Base-by-base conservation (phyloP, 2,113 vertebrate species). In the Grantiella picta region DNA sequence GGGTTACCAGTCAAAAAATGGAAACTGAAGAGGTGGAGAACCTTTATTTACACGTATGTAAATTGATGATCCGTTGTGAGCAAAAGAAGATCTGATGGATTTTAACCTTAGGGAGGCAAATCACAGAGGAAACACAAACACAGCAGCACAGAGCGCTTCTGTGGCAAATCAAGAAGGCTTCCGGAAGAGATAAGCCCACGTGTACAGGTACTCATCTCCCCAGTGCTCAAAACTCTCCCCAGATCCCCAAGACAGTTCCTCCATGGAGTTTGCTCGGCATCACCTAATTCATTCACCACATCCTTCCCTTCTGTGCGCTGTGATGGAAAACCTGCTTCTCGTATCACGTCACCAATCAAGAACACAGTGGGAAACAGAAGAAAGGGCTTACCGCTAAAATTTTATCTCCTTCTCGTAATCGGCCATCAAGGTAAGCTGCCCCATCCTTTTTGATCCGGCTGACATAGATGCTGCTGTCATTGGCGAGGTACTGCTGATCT, bases 371-470 rank as follows among this genome's bases (percentile, higher is more conserved):
- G 49, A 1, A 8, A 73, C 9, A 79, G 88, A 82, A 78, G 50
- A 75, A 78, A 91, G 57, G 56, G 75, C 97, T 98, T 98, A 99
- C 99, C 98, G 98, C 98, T 92, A 99, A 92, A 96, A 99, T 99
- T 97, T 98, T 99, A 98, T 99, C 99, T 94, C 99, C 99, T 96
- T 99, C 99, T 85, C 98, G 98, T 56, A 99, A 98, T 56, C 99
- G 98, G 76, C 99, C 99, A 83, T 99, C 99, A 88, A 97, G 90
- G 40, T 98, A 99, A 13, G 99, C 99, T 17, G 99, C 98, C 94
- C 99, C 99, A 65, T 99, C 97, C 94, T 98, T 98, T 97, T 99
- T 99, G 94, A 99, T 99, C 97, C 99, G 98, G 92, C 98, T 98
- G 96, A 99, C 99, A 89, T 98, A 99, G 95, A 99, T 99, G 92